Evolutionary conservation across 2,113 vertebrate species (phyloP), one percentile per base, ranked within the genome.

Genomic region (Poeciliopsis retropinna): DNA sequence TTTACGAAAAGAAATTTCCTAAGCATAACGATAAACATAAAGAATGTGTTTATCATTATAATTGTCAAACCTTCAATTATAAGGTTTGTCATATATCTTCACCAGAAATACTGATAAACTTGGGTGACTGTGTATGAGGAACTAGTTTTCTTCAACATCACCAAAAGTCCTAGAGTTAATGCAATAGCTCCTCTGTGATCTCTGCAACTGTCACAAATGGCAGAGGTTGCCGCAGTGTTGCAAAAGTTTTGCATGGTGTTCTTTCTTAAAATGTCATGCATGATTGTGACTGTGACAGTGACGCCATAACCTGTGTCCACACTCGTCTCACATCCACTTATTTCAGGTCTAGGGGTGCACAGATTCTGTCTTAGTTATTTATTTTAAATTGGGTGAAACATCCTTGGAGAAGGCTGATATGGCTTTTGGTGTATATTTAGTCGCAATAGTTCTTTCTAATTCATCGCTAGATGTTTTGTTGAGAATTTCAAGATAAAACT

Each of bases 241-340:
- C 62, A 51, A 82, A 64, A 13, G 17, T 15, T 72, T 37, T 57
- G 17, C 31, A 32, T 76, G 67, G 13, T 51, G 13, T 60, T 54
- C 67, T 25, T 57, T 80, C 74, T 79, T 75, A 76, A 80, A 85
- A 86, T 74, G 54, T 79, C 76, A n/a, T 82, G 17, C 30, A 4
- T 39, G 34, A 37, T 11, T 37, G 10, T 37, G 34, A 37, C 34
- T 37, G 10, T 37, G 68, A 30, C 22, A 71, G 15, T 72, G 75
- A 78, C 44, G 41, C 85, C 81, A 75, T 71, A 25, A 57, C 73
- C 75, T 87, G 17, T 47, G 44, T 47, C 78, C 32, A 44, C 82
- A 57, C 82, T 86, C 8, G 39, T 51, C 51, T 67, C 72, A 72
- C n/a, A 63, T 79, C 73, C 39, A 72, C 71, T 68, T 79, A 70